Evolutionary conservation across 2,113 vertebrate genomes (phyloP).

Genomic region (Eudyptes chrysolophus): DNA sequence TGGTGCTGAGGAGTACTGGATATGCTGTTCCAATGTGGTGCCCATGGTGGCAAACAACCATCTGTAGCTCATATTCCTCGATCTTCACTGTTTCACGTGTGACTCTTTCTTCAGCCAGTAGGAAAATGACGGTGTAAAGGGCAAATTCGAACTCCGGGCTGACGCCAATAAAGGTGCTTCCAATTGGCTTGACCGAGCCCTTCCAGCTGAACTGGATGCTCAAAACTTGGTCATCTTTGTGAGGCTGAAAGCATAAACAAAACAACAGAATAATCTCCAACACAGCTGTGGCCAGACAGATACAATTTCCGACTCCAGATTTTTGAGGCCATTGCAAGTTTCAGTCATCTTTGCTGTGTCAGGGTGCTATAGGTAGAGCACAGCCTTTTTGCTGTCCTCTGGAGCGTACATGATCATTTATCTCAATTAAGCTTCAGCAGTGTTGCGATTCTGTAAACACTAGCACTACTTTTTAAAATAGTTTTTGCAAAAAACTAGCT

Average conservation of each 20-base stretch:
- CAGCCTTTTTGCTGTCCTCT: neutral
- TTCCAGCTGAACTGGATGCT: slow-evolving; percentile 91
- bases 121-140: slow-evolving; percentile 84
- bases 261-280: neutral
- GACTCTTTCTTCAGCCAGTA: slow-evolving; percentile 75
- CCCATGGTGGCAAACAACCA: slow-evolving; percentile 79
- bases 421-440: neutral
- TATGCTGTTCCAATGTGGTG: slow-evolving; percentile 54
- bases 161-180: slow-evolving; percentile 83
- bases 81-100: slow-evolving; percentile 75
- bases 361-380: neutral
- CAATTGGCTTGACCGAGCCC: slow-evolving; percentile 78
- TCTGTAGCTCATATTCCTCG: slow-evolving; percentile 82
- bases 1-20: slow-evolving; percentile 82
- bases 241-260: slow-evolving; percentile 70
- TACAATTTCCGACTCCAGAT: neutral
- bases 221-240: slow-evolving; percentile 84
- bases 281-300: neutral
- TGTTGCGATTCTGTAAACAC: neutral
- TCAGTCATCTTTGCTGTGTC: neutral
- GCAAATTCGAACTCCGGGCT: slow-evolving; percentile 86
- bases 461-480: neutral
- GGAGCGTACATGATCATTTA: neutral
- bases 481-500: neutral
- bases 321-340: neutral